phyloP scores from a whole-genome alignment of 2,797 vertebrate genomes.

The Mycteria americana region DNA sequence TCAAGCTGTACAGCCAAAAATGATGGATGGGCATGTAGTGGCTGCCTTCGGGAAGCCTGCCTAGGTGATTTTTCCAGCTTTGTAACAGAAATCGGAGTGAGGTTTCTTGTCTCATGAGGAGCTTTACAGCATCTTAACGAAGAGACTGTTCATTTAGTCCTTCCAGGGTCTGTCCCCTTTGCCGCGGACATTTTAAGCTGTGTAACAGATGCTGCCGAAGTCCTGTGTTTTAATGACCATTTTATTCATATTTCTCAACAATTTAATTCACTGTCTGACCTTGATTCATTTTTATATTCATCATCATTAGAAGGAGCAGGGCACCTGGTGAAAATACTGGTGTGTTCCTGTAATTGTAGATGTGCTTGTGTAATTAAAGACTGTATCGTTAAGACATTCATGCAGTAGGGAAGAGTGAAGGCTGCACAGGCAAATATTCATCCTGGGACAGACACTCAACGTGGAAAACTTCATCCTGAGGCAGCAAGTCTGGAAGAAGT shows the following conservation, averaged over 20 bases:
- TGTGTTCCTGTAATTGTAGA: not conserved
- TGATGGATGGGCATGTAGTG: not conserved
- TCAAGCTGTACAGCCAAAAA: not conserved
- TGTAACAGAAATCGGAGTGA: not conserved
- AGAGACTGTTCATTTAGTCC: not conserved
- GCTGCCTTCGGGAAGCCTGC: not conserved
- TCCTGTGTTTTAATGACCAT: not conserved
- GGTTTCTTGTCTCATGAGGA: not conserved
- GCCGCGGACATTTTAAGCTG: accelerated
- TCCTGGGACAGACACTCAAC: not conserved
- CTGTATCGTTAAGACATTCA: not conserved
- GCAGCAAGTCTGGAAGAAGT: not conserved
- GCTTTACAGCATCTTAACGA: not conserved
- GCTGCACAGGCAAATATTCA: not conserved
- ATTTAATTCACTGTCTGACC: not conserved
- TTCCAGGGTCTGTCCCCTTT: not conserved
- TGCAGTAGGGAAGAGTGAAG: not conserved
- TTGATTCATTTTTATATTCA: not conserved
- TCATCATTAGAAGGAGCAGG: not conserved
- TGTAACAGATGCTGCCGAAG: accelerated
- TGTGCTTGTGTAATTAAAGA: not conserved
- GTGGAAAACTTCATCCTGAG: not conserved
- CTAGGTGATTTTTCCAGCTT: not conserved
- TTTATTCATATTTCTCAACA: not conserved
- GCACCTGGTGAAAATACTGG: not conserved